Percentiles rank a stretch among this genome's conserved stretches.
Evolutionary conservation across 2,797 vertebrate species (phyloP).

Genomic region (Lacerta agilis): DNA sequence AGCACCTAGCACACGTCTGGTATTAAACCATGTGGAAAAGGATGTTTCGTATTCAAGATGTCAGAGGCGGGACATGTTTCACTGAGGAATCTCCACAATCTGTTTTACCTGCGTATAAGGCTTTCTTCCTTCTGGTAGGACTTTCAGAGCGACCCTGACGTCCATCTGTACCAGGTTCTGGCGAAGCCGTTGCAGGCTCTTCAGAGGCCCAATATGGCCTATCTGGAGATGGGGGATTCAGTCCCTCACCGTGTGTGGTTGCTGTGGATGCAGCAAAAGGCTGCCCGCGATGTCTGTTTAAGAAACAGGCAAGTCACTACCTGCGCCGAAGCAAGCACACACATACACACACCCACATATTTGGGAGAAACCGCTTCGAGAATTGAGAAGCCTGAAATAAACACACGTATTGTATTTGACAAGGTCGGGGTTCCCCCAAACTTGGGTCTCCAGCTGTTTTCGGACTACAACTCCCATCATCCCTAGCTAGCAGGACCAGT

Average conservation of each 20-base stretch:
- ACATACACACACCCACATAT: background rate
- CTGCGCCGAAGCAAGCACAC: background rate
- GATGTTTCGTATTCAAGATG: background rate
- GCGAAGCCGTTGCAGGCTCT: conserved; percentile 24
- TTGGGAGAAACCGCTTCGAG: conserved; percentile 7
- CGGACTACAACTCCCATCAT: too few species aligned
- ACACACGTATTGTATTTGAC: background rate
- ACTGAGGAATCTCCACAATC: conserved; percentile 4
- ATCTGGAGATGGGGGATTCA: conserved; percentile 13
- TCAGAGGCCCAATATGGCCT: conserved; percentile 2
- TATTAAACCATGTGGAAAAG: background rate
- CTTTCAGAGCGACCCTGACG: conserved; percentile 35
- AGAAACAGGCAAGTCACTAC: conserved; percentile 37
- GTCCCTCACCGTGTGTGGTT: conserved; percentile 11
- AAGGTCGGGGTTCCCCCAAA: too few species aligned
- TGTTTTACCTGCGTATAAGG: conserved; percentile 66
- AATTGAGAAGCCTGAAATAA: background rate
- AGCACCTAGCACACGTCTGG: background rate
- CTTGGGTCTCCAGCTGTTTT: too few species aligned
- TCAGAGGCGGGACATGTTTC: conserved; percentile 14
- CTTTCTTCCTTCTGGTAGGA: conserved; percentile 57
- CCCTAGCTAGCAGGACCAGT: too few species aligned
- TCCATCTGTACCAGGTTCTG: background rate
- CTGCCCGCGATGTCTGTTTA: conserved; percentile 34
- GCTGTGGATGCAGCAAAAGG: conserved; percentile 9